Conservation (phyloP, 2,888 invertebrate species). For the Ramazzottius varieornatus region DNA sequence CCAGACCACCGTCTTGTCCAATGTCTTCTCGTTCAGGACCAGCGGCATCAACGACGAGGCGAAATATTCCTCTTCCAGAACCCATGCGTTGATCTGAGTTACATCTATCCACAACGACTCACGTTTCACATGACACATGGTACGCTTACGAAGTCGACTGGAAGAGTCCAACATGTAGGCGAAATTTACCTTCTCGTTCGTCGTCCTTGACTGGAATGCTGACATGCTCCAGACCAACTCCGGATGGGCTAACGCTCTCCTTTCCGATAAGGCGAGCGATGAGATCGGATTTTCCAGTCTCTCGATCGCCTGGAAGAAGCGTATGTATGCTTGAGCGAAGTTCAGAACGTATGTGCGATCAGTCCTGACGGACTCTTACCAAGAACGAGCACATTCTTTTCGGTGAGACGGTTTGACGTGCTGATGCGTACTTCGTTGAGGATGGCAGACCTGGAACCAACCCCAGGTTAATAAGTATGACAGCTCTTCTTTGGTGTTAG, state of each 20-base stretch:
- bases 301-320: constrained; percentile 1
- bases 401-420: background rate
- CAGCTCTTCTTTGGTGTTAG: background rate
- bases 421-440: background rate
- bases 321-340: too few relatives aligned
- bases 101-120: background rate
- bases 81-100: background rate
- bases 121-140: too few relatives aligned
- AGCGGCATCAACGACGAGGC: background rate
- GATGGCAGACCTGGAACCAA: constrained; percentile 2
- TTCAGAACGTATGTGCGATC: too few relatives aligned
- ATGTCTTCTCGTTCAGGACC: background rate
- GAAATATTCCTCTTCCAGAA: background rate
- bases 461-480: background rate
- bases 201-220: background rate
- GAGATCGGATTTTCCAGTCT: background rate
- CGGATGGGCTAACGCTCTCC: background rate
- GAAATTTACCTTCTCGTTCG: constrained; percentile 3
- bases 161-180: too few relatives aligned
- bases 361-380: background rate
- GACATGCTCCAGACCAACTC: background rate
- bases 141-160: too few relatives aligned
- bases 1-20: background rate
- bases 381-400: background rate
- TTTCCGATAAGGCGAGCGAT: background rate